These are phyloP conservation scores for Lottia scabra DNA, from an alignment of 2,888 invertebrate genomes.

Conservation along the genomic window DNA sequence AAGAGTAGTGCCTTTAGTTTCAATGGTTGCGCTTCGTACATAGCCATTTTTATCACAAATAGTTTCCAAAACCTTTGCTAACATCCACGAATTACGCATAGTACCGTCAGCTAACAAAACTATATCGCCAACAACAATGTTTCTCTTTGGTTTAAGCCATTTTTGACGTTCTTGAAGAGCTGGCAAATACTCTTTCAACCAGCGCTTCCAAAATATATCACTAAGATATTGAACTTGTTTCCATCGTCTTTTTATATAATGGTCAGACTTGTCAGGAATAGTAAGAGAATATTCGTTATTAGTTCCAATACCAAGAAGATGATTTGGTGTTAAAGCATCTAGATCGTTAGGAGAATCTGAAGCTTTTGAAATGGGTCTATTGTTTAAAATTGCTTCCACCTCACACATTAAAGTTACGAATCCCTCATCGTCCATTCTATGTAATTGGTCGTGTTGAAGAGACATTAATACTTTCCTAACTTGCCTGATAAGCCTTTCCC, in stretches of 20 bases:
- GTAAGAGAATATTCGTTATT: conserved; percentile 21
- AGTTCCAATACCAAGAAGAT: conserved; percentile 21
- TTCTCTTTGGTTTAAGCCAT: conserved; percentile 9
- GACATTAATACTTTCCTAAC: conserved; percentile 20
- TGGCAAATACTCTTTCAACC: conserved; percentile 23
- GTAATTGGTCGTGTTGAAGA: conserved; percentile 17
- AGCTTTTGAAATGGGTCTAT: conserved; percentile 24
- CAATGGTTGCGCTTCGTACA: too few species aligned
- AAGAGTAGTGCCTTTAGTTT: too few species aligned
- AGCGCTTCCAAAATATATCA: conserved; percentile 30
- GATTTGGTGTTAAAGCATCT: conserved; percentile 29
- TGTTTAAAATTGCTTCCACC: conserved; percentile 30
- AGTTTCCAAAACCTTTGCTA: neutral
- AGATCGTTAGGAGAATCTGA: conserved; percentile 22
- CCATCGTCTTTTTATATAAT: conserved; percentile 29
- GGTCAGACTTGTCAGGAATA: conserved; percentile 24
- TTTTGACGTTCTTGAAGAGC: conserved; percentile 23
- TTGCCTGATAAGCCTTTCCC: conserved; percentile 33
- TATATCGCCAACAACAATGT: conserved; percentile 6
- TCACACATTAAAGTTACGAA: conserved; percentile 29
- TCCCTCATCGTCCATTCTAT: conserved; percentile 28
- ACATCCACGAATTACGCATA: conserved; percentile 9
- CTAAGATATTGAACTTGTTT: conserved; percentile 34
- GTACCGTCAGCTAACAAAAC: conserved; percentile 8
- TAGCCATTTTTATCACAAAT: too few species aligned